These are phyloP conservation scores for Pocillopora verrucosa DNA, from an alignment of 64 coral and sea anemone species.

Conservation along the genomic window DNA sequence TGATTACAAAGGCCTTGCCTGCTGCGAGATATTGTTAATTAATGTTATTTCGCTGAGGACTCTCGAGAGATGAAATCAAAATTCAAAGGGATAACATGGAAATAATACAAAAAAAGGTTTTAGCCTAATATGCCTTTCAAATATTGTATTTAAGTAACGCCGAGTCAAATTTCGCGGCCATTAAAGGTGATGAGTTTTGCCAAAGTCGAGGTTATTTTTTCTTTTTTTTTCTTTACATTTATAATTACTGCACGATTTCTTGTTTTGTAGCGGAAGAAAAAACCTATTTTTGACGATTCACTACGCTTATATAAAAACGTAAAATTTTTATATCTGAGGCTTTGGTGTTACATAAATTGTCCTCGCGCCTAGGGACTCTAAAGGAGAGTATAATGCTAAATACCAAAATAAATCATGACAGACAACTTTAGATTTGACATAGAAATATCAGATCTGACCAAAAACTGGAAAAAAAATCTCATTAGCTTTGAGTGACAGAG, in stretches of 20 bases:
- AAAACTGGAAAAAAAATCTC: neutral
- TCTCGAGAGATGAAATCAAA: slow-evolving; percentile 13
- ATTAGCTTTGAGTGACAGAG: neutral
- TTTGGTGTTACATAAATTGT: no score
- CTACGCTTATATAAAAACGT: no score
- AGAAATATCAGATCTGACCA: neutral
- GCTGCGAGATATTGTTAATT: slow-evolving; percentile 42
- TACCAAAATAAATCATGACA: neutral
- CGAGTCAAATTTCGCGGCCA: neutral
- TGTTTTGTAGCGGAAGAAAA: no score
- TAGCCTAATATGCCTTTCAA: neutral
- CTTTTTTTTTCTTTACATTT: neutral
- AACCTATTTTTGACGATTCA: no score
- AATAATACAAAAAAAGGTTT: neutral
- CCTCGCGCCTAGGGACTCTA: no score
- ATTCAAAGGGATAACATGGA: neutral
- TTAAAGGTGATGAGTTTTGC: neutral
- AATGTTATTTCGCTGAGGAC: slow-evolving; percentile 2
- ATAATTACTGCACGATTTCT: no score
- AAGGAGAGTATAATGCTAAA: no score
- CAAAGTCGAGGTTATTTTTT: neutral
- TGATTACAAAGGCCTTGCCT: slow-evolving; percentile 8
- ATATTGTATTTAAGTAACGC: neutral
- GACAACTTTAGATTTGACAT: neutral
- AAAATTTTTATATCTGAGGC: no score